These are phyloP conservation scores for Lagenorhynchus albirostris DNA, from an alignment of 2,113 vertebrate genomes.

Conservation along the genomic window DNA sequence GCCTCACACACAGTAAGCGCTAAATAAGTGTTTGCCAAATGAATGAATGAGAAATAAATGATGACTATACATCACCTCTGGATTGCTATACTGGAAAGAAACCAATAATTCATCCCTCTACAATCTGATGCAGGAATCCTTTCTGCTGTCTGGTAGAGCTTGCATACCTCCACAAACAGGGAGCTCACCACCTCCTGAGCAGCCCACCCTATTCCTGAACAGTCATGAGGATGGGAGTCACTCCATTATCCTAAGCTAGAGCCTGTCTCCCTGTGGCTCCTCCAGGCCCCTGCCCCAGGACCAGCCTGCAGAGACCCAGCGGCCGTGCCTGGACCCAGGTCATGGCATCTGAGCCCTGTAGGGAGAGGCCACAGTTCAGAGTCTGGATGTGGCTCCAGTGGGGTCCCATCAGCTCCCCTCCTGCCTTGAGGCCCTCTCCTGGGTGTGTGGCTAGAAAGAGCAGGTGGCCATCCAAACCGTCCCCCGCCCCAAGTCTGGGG, in stretches of 20 bases:
- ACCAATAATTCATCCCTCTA: neutral
- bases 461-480: neutral
- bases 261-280: neutral
- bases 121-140: neutral
- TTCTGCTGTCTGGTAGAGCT: neutral
- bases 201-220: neutral
- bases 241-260: neutral
- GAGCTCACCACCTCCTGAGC: neutral
- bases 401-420: neutral
- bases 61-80: neutral
- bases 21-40: neutral
- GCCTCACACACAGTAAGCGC: neutral
- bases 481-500: neutral
- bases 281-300: neutral
- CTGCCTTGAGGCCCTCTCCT: neutral
- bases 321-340: neutral
- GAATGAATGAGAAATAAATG: neutral
- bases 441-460: neutral
- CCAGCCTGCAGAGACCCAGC: neutral
- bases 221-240: neutral
- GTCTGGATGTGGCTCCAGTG: neutral
- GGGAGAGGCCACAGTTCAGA: neutral
- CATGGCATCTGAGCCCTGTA: neutral
- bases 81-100: neutral
- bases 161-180: neutral